phyloP scores from a whole-genome alignment of 2,888 invertebrate genomes.

The Hydrotaea diabolus region DNA sequence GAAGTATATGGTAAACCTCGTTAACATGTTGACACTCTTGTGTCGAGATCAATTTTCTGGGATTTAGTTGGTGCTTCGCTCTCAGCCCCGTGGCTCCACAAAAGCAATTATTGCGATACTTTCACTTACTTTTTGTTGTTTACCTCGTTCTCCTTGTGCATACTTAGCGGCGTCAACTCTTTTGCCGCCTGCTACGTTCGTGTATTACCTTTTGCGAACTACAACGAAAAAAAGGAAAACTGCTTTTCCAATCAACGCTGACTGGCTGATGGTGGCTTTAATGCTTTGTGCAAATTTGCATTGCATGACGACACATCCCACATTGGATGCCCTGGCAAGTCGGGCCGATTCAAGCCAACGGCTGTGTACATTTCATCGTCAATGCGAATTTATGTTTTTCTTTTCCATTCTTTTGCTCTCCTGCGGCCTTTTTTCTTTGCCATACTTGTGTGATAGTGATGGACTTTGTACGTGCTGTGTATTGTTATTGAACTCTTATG shows the following conservation, averaged over 20 bases:
- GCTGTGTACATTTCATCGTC: conserved; percentile 4
- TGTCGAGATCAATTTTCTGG: conserved; percentile 51
- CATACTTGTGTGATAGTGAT: conserved; percentile 19
- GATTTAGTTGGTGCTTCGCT: conserved; percentile 32
- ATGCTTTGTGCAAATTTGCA: conserved; percentile 42
- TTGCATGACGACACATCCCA: conserved; percentile 15
- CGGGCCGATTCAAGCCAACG: no score
- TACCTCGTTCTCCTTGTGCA: not conserved
- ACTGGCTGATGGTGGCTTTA: not conserved
- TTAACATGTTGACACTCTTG: conserved; percentile 48
- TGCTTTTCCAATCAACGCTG: conserved; percentile 37
- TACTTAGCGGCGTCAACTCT: no score
- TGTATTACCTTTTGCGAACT: conserved; percentile 13
- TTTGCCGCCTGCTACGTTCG: conserved; percentile 2
- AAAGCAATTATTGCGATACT: conserved; percentile 20
- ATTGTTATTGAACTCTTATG: conserved; percentile 16
- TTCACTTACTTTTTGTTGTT: not conserved
- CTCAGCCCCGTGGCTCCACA: not conserved
- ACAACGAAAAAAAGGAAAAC: no score
- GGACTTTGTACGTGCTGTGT: not conserved
- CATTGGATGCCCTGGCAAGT: not conserved
- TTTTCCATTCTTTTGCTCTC: not conserved
- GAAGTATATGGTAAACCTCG: not conserved
- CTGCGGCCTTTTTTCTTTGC: not conserved
- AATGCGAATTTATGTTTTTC: conserved; percentile 9